These are phyloP conservation scores for Vanessa atalanta DNA, from an alignment of 1,140 invertebrate species.

Conservation along the genomic window DNA sequence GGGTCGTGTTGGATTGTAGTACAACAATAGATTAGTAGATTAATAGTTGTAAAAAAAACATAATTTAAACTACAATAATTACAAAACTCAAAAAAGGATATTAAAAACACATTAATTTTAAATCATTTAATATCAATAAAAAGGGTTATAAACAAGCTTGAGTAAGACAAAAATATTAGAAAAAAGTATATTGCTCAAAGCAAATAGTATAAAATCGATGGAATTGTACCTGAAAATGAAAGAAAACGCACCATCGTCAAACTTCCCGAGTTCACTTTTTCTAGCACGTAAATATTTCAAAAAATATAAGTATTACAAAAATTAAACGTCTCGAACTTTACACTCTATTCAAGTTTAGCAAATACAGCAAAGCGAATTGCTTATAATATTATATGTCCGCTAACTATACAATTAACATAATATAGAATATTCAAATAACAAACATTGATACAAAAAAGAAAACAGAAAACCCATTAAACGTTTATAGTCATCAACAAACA, in stretches of 20 bases:
- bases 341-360: not conserved
- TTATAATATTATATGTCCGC: not conserved
- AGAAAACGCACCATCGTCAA: not conserved
- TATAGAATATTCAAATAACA: conserved; percentile 37
- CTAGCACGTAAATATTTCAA: conserved; percentile 31
- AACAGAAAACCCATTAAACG: conserved; percentile 21
- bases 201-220: conserved; percentile 24
- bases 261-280: conserved; percentile 13
- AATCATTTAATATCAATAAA: conserved; percentile 52
- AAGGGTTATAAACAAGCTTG: conserved; percentile 58
- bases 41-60: no score
- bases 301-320: conserved; percentile 37
- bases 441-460: conserved; percentile 16
- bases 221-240: not conserved
- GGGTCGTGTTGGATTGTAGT: no score
- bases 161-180: conserved; percentile 51
- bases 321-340: conserved; percentile 11
- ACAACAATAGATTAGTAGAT: no score
- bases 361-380: not conserved
- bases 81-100: not conserved
- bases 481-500: conserved; percentile 12
- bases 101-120: conserved; percentile 37
- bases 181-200: conserved; percentile 43
- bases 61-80: not conserved
- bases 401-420: conserved; percentile 25